A percentile compares a stretch with the other conserved stretches of the same genome.
These are phyloP conservation scores for Crocodylus rhombifer DNA, from an alignment of 2,797 vertebrate species.

Conservation along the genomic window DNA sequence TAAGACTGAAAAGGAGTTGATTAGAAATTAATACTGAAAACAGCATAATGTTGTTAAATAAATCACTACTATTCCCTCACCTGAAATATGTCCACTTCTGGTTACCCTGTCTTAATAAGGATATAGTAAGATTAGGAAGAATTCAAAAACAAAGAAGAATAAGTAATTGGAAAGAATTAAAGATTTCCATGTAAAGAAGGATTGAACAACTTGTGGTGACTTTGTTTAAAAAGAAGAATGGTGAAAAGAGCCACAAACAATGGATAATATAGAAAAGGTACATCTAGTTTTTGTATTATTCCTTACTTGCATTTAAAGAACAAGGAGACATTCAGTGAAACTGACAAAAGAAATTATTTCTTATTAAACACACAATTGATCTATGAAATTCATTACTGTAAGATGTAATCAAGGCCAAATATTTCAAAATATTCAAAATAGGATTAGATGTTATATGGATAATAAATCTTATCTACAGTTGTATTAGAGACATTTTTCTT, in stretches of 20 bases:
- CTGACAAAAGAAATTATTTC: slow-evolving; percentile 12
- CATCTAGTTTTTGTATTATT: background rate
- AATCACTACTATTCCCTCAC: background rate
- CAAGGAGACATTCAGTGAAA: slow-evolving; percentile 34
- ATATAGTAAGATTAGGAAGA: background rate
- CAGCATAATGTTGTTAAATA: fast-evolving
- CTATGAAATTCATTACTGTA: slow-evolving; percentile 21
- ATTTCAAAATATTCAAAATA: slow-evolving; percentile 34
- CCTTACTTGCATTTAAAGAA: slow-evolving; percentile 26
- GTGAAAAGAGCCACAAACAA: slow-evolving; percentile 5
- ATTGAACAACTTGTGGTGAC: slow-evolving; percentile 4
- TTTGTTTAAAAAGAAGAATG: background rate
- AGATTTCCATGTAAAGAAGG: background rate
- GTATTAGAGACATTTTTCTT: background rate
- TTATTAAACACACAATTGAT: slow-evolving; percentile 3
- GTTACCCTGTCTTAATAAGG: fast-evolving
- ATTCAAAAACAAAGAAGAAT: background rate
- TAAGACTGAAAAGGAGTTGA: background rate
- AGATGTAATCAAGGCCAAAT: slow-evolving; percentile 32
- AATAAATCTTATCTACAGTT: background rate
- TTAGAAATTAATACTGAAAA: fast-evolving
- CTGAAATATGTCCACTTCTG: background rate
- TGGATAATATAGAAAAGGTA: slow-evolving; percentile 8
- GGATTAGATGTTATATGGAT: slow-evolving; percentile 24
- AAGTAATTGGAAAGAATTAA: background rate